Evolutionary conservation across 2,888 invertebrate genomes (phyloP).

Genomic region (Clistopyga incitator): DNA sequence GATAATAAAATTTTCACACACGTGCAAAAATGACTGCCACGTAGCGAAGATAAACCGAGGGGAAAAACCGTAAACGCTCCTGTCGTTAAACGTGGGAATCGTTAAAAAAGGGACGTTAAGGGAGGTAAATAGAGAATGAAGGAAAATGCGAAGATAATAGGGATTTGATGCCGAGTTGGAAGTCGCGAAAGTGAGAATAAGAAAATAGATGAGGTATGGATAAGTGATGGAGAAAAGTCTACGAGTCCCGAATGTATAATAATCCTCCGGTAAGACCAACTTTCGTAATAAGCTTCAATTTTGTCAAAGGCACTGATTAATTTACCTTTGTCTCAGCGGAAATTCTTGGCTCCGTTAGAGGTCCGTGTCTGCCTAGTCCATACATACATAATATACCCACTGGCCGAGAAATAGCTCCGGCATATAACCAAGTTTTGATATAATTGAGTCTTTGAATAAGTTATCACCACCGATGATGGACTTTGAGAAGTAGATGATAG

Average conservation of each 20-base stretch:
- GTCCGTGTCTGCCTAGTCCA: not conserved
- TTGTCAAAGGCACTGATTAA: constrained; percentile 25
- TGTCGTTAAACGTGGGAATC: constrained; percentile 40
- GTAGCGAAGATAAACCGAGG: constrained; percentile 22
- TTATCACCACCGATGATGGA: not conserved
- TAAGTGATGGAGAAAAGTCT: not conserved
- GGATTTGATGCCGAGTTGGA: constrained; percentile 27
- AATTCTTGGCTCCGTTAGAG: constrained; percentile 13
- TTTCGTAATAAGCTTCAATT: constrained; percentile 20
- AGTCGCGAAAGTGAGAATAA: constrained; percentile 2
- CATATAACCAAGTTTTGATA: constrained; percentile 22
- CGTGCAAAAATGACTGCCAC: not conserved
- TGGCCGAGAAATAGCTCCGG: constrained; percentile 11
- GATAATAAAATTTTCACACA: constrained; percentile 24
- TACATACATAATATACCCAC: constrained; percentile 27
- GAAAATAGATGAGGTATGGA: not conserved
- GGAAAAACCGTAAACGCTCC: constrained; percentile 17
- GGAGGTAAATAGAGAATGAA: constrained; percentile 16
- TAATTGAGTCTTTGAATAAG: constrained; percentile 27
- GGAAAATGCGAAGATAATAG: constrained; percentile 25
- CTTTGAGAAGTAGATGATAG: not conserved
- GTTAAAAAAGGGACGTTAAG: constrained; percentile 19
- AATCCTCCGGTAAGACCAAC: not conserved
- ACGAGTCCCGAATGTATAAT: constrained; percentile 8
- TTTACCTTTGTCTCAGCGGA: constrained; percentile 35